phyloP scores from a whole-genome alignment of 2,113 vertebrate genomes.

The Bolborhynchus lineola region DNA sequence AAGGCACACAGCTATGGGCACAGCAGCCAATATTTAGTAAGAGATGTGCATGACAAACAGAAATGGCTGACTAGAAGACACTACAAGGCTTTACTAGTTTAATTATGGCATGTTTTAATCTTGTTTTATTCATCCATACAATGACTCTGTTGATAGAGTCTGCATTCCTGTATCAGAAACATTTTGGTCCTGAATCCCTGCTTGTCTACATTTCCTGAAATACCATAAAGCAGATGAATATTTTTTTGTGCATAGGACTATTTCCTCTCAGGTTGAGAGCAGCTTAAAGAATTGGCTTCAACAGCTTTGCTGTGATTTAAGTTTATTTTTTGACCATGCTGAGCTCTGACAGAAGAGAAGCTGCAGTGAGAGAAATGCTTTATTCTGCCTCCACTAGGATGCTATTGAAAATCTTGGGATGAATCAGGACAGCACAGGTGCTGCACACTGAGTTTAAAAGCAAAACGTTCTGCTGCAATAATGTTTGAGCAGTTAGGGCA shows the following conservation, averaged over 20 bases:
- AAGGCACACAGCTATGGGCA: background rate
- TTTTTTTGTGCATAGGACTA: background rate
- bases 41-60: background rate
- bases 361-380: background rate
- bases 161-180: background rate
- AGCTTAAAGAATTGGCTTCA: background rate
- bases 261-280: background rate
- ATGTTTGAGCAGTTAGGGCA: conserved; percentile 1
- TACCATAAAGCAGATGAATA: background rate
- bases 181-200: background rate
- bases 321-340: conserved; percentile 20
- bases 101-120: background rate
- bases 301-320: background rate
- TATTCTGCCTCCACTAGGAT: background rate
- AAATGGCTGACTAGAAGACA: background rate
- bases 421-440: background rate
- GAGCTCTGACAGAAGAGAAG: conserved; percentile 15
- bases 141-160: background rate
- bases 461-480: background rate
- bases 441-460: background rate
- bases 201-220: background rate
- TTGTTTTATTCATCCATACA: background rate
- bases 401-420: background rate
- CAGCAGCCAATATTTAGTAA: background rate
- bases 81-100: background rate